These are phyloP conservation scores for Acipenser ruthenus DNA, from an alignment of 2,797 vertebrate species.

Conservation along the genomic window DNA sequence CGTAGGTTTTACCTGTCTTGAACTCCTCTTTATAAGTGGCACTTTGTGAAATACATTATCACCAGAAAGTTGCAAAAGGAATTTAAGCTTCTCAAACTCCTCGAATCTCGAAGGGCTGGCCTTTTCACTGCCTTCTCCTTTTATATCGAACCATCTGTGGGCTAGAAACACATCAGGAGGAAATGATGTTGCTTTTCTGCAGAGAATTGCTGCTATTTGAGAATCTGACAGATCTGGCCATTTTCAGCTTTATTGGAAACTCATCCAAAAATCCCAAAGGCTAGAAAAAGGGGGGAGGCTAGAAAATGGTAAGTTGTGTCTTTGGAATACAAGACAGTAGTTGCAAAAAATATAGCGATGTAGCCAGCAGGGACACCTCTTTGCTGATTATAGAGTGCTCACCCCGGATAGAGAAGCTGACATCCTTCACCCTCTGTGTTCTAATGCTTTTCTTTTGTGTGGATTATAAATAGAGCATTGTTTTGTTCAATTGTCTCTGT, in stretches of 20 bases:
- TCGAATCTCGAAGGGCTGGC: too few relatives aligned
- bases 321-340: not conserved
- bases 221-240: not conserved
- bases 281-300: not conserved
- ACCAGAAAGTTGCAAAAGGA: not conserved
- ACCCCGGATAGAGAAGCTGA: not conserved
- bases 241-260: not conserved
- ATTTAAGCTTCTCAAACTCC: not conserved
- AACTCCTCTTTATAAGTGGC: too few relatives aligned
- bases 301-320: not conserved
- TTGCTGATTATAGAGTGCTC: not conserved
- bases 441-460: not conserved
- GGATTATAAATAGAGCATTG: slow-evolving; percentile 2
- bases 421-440: slow-evolving; percentile 10
- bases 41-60: not conserved
- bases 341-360: not conserved
- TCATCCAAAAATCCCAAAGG: not conserved
- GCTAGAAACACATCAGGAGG: not conserved
- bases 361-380: slow-evolving; percentile 4
- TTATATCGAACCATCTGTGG: not conserved
- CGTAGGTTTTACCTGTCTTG: not conserved
- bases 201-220: not conserved
- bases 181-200: not conserved
- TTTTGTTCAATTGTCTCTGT: slow-evolving; percentile 7
- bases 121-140: too few relatives aligned